These are phyloP conservation scores for Anguilla megastoma DNA, from an alignment of 2,797 vertebrate species.

Conservation along the genomic window DNA sequence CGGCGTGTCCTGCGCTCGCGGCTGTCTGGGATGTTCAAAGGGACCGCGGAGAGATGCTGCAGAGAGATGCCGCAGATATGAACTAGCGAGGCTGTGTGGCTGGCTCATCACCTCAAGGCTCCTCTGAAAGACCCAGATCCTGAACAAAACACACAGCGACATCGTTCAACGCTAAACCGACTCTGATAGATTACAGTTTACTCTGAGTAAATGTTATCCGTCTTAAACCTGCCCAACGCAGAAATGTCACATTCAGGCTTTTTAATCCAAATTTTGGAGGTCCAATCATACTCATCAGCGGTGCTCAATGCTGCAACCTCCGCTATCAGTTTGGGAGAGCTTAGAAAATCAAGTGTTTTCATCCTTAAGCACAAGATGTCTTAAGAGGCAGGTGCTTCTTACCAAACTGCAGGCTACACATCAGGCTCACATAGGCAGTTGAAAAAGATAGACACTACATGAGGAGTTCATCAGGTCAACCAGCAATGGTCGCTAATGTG, in stretches of 20 bases:
- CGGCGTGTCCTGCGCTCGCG: constrained; percentile 67
- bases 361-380: not conserved
- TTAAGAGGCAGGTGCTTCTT: not conserved
- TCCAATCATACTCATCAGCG: too few relatives aligned
- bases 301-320: too few relatives aligned
- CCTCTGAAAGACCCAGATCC: constrained; percentile 37
- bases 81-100: constrained; percentile 34
- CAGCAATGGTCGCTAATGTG: not conserved
- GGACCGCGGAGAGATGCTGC: constrained; percentile 73
- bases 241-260: not conserved
- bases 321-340: too few relatives aligned
- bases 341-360: not conserved
- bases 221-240: not conserved
- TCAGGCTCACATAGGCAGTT: not conserved
- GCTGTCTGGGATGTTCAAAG: constrained; percentile 71
- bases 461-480: not conserved
- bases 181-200: not conserved
- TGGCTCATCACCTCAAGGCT: constrained; percentile 50
- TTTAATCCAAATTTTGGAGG: too few relatives aligned
- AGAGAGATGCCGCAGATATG: constrained; percentile 56
- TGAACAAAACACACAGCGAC: constrained; percentile 32
- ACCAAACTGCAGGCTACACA: not conserved
- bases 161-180: constrained; percentile 36
- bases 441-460: not conserved
- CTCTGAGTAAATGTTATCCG: constrained; percentile 25